These are phyloP conservation scores for Marronus borbonicus DNA, from an alignment of 2,888 invertebrate species.

Conservation along the genomic window DNA sequence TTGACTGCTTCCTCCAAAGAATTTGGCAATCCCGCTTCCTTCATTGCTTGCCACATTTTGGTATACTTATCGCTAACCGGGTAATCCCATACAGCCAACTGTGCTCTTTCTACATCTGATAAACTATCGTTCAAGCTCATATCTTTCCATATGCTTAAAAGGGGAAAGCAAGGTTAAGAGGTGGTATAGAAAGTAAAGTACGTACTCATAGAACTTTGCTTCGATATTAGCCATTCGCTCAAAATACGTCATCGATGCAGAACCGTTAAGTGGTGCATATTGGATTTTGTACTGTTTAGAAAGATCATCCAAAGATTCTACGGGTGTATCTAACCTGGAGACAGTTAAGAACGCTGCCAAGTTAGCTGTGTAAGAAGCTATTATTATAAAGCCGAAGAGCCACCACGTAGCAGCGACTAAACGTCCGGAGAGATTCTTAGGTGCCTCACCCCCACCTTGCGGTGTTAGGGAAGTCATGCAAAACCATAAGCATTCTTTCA, in stretches of 20 bases:
- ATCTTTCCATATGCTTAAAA: slow-evolving; percentile 94
- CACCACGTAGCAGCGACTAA: slow-evolving; percentile 98
- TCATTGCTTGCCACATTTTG: slow-evolving; percentile 98
- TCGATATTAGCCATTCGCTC: slow-evolving; percentile 97
- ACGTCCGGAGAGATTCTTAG: slow-evolving; percentile 95
- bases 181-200: slow-evolving; percentile 55
- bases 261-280: slow-evolving; percentile 92
- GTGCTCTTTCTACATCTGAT: slow-evolving; percentile 90
- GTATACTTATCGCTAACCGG: slow-evolving; percentile 98
- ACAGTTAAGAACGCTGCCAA: slow-evolving; percentile 97
- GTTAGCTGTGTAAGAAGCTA: slow-evolving; percentile 98
- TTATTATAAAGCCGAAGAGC: slow-evolving; percentile 98
- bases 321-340: slow-evolving; percentile 92
- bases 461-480: slow-evolving; percentile 99
- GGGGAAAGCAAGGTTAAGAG: not conserved
- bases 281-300: slow-evolving; percentile 94
- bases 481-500: slow-evolving; percentile 98
- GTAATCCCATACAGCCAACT: slow-evolving; percentile 98
- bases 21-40: slow-evolving; percentile 84
- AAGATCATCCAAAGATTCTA: slow-evolving; percentile 94
- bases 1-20: slow-evolving; percentile 85
- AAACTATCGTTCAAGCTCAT: slow-evolving; percentile 97
- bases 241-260: slow-evolving; percentile 94
- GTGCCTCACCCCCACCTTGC: slow-evolving; percentile 95
- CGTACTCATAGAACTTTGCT: slow-evolving; percentile 93